phyloP scores from a whole-genome alignment of 2,888 invertebrate genomes.

The Deilephila porcellus region DNA sequence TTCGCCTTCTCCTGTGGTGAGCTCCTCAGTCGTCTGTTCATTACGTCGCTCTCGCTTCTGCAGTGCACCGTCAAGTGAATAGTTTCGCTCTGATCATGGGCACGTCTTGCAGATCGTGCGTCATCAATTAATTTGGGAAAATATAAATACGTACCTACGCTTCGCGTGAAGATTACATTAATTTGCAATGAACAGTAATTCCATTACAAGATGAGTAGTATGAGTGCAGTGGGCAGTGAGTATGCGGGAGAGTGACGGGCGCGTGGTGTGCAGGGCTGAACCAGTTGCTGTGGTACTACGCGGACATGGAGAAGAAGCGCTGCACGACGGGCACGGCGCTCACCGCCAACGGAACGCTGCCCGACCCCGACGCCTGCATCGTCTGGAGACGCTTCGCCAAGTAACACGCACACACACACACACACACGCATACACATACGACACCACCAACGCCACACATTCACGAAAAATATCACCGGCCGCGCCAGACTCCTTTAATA shows the following conservation, averaged over 20 bases:
- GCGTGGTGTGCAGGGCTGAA: conserved; percentile 86
- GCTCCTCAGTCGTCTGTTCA: conserved; percentile 47
- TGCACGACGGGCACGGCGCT: conserved; percentile 86
- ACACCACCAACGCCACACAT: not conserved
- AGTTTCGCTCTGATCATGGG: not conserved
- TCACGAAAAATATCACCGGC: not conserved
- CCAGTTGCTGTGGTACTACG: conserved; percentile 95
- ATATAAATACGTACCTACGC: too few relatives aligned
- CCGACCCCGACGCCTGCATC: conserved; percentile 91
- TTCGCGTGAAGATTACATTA: too few relatives aligned
- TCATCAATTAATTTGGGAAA: too few relatives aligned
- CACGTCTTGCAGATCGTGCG: too few relatives aligned
- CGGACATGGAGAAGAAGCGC: conserved; percentile 93
- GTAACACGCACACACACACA: conserved; percentile 76
- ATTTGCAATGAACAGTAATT: too few relatives aligned
- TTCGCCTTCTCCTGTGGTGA: conserved; percentile 98
- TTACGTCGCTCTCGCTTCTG: not conserved
- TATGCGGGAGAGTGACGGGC: not conserved
- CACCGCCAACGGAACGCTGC: conserved; percentile 71
- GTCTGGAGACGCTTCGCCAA: conserved; percentile 96
- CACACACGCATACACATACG: not conserved
- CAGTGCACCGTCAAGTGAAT: not conserved
- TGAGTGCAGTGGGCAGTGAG: not conserved
- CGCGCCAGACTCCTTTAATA: conserved; percentile 19
- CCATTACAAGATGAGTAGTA: too few relatives aligned